Conservation (phyloP, 2,113 vertebrate genomes). For the Percopsis transmontana region DNA sequence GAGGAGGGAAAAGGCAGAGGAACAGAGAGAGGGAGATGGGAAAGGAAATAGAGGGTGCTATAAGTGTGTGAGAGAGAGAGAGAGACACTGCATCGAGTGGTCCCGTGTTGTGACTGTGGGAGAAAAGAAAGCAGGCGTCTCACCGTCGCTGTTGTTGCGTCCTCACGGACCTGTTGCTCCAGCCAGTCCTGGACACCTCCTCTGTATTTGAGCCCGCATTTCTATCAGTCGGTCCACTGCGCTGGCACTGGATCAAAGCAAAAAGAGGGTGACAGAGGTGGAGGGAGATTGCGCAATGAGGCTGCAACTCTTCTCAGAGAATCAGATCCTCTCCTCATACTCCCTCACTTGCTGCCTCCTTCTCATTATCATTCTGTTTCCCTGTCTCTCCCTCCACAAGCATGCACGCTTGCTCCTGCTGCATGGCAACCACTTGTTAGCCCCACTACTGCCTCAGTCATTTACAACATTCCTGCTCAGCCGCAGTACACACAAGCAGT, state of each 20-base stretch:
- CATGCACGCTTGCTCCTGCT: constrained; percentile 67
- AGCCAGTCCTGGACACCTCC: constrained; percentile 49
- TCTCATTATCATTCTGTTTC: constrained; percentile 78
- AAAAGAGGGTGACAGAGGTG: constrained; percentile 4
- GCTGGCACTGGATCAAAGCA: constrained; percentile 48
- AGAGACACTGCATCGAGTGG: constrained; percentile 55
- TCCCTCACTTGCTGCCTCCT: constrained; percentile 67
- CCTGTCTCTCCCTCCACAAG: constrained; percentile 67
- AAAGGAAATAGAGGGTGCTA: constrained; percentile 41
- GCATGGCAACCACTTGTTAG: constrained; percentile 80
- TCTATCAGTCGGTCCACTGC: constrained; percentile 47
- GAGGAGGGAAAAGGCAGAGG: constrained; percentile 33
- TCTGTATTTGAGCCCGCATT: constrained; percentile 27
- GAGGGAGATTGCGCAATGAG: constrained; percentile 35
- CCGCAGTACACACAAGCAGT: constrained; percentile 38
- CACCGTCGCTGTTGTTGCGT: constrained; percentile 70
- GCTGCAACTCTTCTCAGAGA: constrained; percentile 52
- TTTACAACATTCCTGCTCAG: constrained; percentile 53
- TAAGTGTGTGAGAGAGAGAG: constrained; percentile 17
- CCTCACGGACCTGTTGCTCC: constrained; percentile 77
- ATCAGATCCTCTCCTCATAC: constrained; percentile 56
- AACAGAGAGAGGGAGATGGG: constrained; percentile 23
- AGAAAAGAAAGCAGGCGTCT: constrained; percentile 49
- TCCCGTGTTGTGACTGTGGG: constrained; percentile 30
- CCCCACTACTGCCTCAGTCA: constrained; percentile 67